Evolutionary conservation across 2,888 invertebrate species (phyloP).

Genomic region (Oscheius sp.): DNA sequence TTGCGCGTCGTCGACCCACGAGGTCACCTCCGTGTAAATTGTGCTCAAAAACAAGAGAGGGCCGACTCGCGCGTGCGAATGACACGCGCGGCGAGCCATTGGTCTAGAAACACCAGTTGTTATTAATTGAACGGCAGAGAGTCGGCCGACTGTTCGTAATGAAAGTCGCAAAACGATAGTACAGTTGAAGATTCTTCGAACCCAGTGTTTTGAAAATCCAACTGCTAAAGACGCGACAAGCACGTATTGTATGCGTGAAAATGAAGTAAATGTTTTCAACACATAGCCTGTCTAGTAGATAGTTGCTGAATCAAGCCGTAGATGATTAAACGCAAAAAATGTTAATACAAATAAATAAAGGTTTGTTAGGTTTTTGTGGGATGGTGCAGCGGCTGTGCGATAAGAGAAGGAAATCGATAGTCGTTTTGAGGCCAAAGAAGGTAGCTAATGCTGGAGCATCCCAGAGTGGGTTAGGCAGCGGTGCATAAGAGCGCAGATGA

Average conservation of each 20-base stretch:
- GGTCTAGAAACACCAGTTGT: neutral
- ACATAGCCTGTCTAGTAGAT: no score
- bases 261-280: no score
- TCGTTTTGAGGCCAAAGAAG: neutral
- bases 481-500: constrained; percentile 33
- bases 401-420: constrained; percentile 21
- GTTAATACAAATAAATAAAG: neutral
- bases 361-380: neutral
- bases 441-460: constrained; percentile 6
- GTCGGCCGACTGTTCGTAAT: no score
- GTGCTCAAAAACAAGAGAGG: constrained; percentile 32
- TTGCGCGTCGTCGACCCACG: constrained; percentile 18
- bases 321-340: no score
- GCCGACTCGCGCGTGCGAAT: constrained; percentile 26
- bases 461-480: constrained; percentile 23
- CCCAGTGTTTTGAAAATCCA: neutral
- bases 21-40: constrained; percentile 33
- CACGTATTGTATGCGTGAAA: no score
- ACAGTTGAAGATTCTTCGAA: neutral
- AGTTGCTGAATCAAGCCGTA: no score
- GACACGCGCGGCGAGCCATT: constrained; percentile 25
- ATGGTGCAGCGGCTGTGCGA: neutral
- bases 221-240: no score
- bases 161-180: no score
- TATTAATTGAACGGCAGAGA: neutral